These are phyloP conservation scores for Apamea epomidion DNA, from an alignment of 2,888 invertebrate species.

Conservation along the genomic window DNA sequence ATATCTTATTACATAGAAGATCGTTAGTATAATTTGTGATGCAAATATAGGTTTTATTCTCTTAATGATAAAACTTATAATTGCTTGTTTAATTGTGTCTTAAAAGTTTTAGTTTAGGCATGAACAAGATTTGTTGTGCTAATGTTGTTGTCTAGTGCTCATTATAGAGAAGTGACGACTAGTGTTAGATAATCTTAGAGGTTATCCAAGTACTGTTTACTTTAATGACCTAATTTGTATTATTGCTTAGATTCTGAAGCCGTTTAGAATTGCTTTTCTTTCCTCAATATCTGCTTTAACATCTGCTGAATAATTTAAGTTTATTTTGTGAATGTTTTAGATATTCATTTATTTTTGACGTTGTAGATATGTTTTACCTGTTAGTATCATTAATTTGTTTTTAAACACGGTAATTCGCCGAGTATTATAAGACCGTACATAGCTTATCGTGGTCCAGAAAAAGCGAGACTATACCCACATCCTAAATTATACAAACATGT, in stretches of 20 bases:
- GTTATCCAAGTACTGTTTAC: conserved; percentile 32
- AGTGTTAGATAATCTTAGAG: conserved; percentile 32
- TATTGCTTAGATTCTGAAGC: conserved; percentile 3
- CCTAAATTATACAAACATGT: conserved; percentile 42
- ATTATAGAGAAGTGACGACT: conserved; percentile 21
- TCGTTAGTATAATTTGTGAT: conserved; percentile 7
- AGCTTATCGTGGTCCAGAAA: conserved; percentile 10
- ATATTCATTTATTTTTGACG: conserved; percentile 16
- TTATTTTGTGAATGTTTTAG: conserved; percentile 39
- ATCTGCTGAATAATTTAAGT: conserved; percentile 23
- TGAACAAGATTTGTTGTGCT: conserved; percentile 36
- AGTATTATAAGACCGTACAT: background rate
- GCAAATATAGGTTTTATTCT: conserved; percentile 26
- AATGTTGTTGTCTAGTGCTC: conserved; percentile 36
- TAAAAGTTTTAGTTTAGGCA: conserved; percentile 15
- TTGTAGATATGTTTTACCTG: conserved; percentile 15
- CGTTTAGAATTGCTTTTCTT: conserved; percentile 9
- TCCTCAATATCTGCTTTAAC: conserved; percentile 3
- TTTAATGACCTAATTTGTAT: conserved; percentile 41
- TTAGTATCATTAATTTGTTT: background rate
- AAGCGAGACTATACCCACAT: conserved; percentile 6
- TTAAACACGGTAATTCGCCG: background rate
- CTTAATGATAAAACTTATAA: conserved; percentile 28
- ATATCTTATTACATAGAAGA: background rate
- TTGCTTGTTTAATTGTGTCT: conserved; percentile 26